Evolutionary conservation across 2,888 invertebrate genomes (phyloP).

Genomic region (Amphimallon solstitiale): DNA sequence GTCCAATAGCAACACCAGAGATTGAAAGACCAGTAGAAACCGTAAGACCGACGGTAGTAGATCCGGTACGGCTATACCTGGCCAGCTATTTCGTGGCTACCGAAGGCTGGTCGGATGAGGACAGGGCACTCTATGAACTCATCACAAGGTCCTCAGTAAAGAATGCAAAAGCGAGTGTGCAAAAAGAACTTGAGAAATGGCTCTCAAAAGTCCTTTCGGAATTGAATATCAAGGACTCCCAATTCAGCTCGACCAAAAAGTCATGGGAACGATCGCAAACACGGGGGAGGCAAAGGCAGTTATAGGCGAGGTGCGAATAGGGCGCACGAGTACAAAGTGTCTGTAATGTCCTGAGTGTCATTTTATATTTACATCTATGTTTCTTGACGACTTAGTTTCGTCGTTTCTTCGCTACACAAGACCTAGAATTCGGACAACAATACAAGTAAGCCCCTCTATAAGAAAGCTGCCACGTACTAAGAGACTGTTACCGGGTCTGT

Average conservation of each 20-base stretch:
- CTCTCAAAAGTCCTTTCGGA: not conserved
- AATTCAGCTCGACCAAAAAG: constrained; percentile 47
- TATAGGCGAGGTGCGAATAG: not conserved
- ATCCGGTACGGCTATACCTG: not conserved
- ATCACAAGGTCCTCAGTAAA: constrained; percentile 5
- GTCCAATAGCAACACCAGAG: too few relatives aligned
- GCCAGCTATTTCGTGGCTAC: not conserved
- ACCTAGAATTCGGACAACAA: too few relatives aligned
- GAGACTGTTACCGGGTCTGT: too few relatives aligned
- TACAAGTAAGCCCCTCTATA: too few relatives aligned
- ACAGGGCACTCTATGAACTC: not conserved
- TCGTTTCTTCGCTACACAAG: too few relatives aligned
- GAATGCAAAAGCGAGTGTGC: not conserved
- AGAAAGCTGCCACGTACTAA: too few relatives aligned
- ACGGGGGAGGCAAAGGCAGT: not conserved
- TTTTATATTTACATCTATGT: too few relatives aligned
- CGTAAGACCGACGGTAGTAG: too few relatives aligned
- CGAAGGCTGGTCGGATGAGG: not conserved
- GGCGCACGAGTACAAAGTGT: constrained; percentile 21
- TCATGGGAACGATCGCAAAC: constrained; percentile 49
- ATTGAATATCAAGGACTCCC: constrained; percentile 5
- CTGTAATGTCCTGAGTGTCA: too few relatives aligned
- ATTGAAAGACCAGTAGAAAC: too few relatives aligned
- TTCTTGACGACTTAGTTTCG: too few relatives aligned
- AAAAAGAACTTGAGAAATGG: not conserved